Conservation (phyloP, 2,888 invertebrate genomes). For the Tenthredo mesomela region DNA sequence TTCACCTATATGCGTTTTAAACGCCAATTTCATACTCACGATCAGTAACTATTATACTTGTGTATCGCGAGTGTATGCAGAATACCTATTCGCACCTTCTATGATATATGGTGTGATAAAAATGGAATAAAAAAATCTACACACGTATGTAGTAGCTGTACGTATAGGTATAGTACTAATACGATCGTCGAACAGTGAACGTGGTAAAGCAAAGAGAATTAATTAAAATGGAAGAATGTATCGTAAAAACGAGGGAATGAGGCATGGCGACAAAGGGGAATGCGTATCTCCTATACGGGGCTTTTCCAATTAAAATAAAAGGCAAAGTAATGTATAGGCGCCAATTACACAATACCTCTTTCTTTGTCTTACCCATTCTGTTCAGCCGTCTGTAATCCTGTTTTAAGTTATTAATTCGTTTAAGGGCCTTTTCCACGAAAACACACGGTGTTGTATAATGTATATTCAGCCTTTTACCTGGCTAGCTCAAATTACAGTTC, state of each 20-base stretch:
- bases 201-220: conserved; percentile 7
- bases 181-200: background rate
- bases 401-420: background rate
- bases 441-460: background rate
- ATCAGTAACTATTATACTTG: background rate
- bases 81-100: background rate
- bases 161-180: background rate
- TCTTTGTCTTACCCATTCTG: background rate
- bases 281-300: background rate
- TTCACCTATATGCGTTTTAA: background rate
- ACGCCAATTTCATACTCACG: background rate
- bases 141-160: background rate
- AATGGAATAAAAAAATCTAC: background rate
- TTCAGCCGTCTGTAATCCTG: background rate
- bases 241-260: conserved; percentile 22
- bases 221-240: conserved; percentile 39
- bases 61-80: background rate
- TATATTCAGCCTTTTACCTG: background rate
- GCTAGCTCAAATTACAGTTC: background rate
- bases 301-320: conserved; percentile 36
- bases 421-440: background rate
- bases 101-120: background rate
- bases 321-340: background rate
- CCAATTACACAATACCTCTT: background rate
- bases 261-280: background rate